phyloP scores from a whole-genome alignment of 2,888 invertebrate species.

The Phoenoteleia sp. region DNA sequence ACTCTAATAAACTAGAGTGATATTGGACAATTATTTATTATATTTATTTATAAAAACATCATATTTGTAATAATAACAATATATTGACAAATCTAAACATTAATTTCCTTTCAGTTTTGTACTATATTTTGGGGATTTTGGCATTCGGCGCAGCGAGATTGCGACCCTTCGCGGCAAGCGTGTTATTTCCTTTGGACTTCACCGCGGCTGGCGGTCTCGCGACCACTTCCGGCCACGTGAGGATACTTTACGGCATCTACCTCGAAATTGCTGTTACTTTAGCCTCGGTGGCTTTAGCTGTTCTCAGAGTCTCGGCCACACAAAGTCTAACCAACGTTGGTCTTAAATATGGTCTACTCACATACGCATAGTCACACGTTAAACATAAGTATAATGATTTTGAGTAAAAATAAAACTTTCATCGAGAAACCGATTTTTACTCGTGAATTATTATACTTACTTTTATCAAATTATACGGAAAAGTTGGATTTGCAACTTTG shows the following conservation, averaged over 20 bases:
- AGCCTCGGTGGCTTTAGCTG: constrained; percentile 88
- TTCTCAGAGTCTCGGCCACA: constrained; percentile 88
- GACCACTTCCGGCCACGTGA: constrained; percentile 88
- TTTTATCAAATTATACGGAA: too few species aligned
- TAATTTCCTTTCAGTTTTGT: constrained; percentile 82
- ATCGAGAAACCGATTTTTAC: too few species aligned
- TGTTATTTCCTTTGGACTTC: constrained; percentile 91
- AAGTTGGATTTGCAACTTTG: too few species aligned
- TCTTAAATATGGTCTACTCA: constrained; percentile 87
- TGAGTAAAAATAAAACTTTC: too few species aligned
- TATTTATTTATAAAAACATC: too few species aligned
- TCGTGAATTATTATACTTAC: too few species aligned
- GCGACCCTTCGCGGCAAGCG: constrained; percentile 87
- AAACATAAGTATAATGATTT: too few species aligned
- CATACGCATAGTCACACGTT: constrained; percentile 86
- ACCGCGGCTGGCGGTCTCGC: constrained; percentile 91
- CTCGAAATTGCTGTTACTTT: constrained; percentile 90
- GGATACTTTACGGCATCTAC: constrained; percentile 90
- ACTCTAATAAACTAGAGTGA: too few species aligned
- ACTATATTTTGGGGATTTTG: constrained; percentile 89
- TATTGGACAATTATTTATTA: too few species aligned
- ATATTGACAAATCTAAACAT: too few species aligned
- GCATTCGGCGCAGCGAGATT: constrained; percentile 89
- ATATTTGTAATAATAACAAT: too few species aligned
- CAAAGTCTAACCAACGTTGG: constrained; percentile 88